Evolutionary conservation across 92 coral and sea anemone genomes (phyloP).

Genomic region (Micromussa lordhowensis): DNA sequence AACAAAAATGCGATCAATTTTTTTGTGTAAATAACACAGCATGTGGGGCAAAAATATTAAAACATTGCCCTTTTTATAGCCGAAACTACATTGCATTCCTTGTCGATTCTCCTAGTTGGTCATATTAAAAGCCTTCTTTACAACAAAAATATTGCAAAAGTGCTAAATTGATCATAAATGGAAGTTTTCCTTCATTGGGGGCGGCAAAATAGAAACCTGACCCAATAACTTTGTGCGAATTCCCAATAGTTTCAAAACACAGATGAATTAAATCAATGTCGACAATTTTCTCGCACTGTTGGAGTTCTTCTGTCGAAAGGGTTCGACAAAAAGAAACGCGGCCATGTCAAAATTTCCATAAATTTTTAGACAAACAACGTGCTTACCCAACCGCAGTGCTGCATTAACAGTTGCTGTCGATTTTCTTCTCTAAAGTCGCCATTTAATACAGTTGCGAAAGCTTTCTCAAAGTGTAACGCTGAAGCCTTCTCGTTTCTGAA

Average conservation of each 20-base stretch:
- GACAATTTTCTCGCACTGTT: background rate
- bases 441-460: background rate
- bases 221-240: background rate
- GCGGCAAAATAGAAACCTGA: background rate
- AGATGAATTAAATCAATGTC: background rate
- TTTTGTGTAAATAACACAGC: slow-evolving; percentile 35
- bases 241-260: background rate
- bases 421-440: background rate
- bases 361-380: background rate
- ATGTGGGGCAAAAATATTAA: slow-evolving; percentile 7
- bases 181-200: background rate
- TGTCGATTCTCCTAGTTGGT: background rate
- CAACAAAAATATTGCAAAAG: background rate
- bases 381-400: background rate
- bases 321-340: background rate
- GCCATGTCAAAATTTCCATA: background rate
- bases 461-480: background rate
- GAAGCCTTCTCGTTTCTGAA: too few species aligned
- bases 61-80: slow-evolving; percentile 15
- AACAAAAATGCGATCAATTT: slow-evolving; percentile 36
- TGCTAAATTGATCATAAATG: background rate
- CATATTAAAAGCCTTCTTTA: background rate
- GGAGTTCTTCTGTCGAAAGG: background rate
- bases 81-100: background rate
- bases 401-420: background rate